Evolutionary conservation across 1,140 invertebrate species (phyloP).

Genomic region (Apis cerana): DNA sequence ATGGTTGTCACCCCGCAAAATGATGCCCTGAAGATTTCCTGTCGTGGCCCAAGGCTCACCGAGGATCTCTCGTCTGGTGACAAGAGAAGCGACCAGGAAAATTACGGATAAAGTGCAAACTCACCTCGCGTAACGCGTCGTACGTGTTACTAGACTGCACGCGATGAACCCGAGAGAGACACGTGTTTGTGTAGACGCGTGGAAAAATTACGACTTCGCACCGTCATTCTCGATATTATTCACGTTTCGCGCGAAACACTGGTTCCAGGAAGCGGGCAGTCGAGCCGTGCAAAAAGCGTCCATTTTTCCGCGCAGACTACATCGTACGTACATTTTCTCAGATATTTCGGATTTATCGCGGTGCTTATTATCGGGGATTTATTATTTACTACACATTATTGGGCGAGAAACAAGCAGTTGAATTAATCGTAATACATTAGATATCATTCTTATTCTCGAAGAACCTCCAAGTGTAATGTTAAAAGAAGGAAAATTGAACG

Average conservation of each 20-base stretch:
- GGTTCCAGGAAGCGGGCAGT: background rate
- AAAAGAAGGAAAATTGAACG: background rate
- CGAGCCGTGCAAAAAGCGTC: background rate
- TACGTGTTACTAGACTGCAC: background rate
- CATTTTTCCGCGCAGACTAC: background rate
- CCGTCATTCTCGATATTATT: background rate
- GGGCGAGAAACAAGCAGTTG: background rate
- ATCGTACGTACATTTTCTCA: background rate
- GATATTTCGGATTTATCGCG: background rate
- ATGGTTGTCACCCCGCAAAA: slow-evolving; percentile 91
- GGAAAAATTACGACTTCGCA: slow-evolving; percentile 16
- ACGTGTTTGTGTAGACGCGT: background rate
- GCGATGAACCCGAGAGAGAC: slow-evolving; percentile 3
- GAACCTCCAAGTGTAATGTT: background rate
- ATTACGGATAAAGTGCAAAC: slow-evolving; percentile 21
- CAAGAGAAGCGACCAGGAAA: background rate
- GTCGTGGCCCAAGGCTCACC: background rate
- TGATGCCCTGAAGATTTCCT: slow-evolving; percentile 84
- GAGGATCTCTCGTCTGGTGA: background rate
- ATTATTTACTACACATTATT: background rate
- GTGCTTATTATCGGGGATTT: background rate
- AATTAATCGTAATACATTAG: background rate
- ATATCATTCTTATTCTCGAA: background rate
- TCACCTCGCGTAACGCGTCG: slow-evolving; percentile 1
- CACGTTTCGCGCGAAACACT: background rate